Evolutionary conservation across 2,888 invertebrate species (phyloP).

Genomic region (Empis livida): DNA sequence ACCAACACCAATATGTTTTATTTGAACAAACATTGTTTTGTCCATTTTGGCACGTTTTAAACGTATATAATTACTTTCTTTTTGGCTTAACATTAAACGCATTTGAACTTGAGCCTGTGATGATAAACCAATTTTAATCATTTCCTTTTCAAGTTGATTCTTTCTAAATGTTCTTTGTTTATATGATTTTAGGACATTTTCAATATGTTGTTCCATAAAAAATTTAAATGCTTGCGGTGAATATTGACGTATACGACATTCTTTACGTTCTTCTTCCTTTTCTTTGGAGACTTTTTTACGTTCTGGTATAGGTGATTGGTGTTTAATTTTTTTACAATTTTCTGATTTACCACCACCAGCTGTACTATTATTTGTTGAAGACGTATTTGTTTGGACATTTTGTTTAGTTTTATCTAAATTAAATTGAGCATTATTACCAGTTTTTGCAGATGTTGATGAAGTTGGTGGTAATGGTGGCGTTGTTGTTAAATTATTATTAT

Average conservation of each 20-base stretch:
- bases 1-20: conserved; percentile 91
- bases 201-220: conserved; percentile 99
- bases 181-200: conserved; percentile 91
- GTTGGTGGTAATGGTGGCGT: conserved; percentile 42
- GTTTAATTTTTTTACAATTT: conserved; percentile 67
- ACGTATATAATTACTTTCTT: conserved; percentile 95
- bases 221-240: conserved; percentile 98
- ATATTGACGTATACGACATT: conserved; percentile 84
- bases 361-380: conserved; percentile 4
- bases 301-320: conserved; percentile 91
- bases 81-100: conserved; percentile 93
- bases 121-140: conserved; percentile 84
- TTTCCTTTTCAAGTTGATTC: conserved; percentile 90
- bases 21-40: conserved; percentile 93
- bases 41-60: conserved; percentile 98
- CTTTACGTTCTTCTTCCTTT: conserved; percentile 71
- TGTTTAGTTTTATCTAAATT: conserved; percentile 12
- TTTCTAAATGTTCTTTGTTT: conserved; percentile 79
- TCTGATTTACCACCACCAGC: conserved; percentile 34
- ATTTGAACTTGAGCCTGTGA: conserved; percentile 81
- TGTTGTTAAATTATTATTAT: conserved; percentile 35
- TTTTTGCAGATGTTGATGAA: not conserved
- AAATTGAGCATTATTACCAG: not conserved
- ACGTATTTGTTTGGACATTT: conserved; percentile 1
- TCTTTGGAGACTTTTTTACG: conserved; percentile 81